Conservation (phyloP, 2,888 invertebrate genomes). For the Macropis europaea region DNA sequence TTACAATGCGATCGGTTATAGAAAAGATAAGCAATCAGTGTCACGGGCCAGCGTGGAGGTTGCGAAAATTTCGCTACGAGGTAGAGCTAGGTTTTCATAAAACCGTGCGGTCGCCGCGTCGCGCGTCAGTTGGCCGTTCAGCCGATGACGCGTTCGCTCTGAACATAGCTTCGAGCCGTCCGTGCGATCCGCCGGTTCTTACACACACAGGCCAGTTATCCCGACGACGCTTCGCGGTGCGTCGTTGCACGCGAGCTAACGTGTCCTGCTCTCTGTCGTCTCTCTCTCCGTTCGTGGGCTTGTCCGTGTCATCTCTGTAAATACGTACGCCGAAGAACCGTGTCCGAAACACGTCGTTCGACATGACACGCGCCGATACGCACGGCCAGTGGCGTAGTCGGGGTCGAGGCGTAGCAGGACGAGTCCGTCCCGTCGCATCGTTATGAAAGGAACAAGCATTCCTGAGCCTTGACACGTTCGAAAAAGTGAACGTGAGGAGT, state of each 20-base stretch:
- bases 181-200: slow-evolving; percentile 63
- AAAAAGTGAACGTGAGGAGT: too few species aligned
- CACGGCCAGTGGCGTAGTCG: slow-evolving; percentile 33
- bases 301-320: too few species aligned
- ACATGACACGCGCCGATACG: slow-evolving; percentile 26
- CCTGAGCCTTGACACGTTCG: slow-evolving; percentile 2
- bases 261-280: neutral
- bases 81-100: neutral
- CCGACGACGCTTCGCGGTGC: slow-evolving; percentile 54
- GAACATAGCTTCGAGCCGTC: slow-evolving; percentile 33
- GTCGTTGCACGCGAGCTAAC: slow-evolving; percentile 14
- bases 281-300: neutral
- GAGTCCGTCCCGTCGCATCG: slow-evolving; percentile 33
- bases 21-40: too few species aligned
- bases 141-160: slow-evolving; percentile 16
- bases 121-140: neutral
- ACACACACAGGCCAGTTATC: slow-evolving; percentile 68
- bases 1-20: too few species aligned
- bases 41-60: too few species aligned
- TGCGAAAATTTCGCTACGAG: too few species aligned
- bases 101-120: neutral
- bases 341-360: neutral
- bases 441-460: slow-evolving; percentile 34
- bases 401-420: slow-evolving; percentile 9
- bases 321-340: too few species aligned